Conservation (phyloP, 2,888 invertebrate species). For the Geophilus truncorum region DNA sequence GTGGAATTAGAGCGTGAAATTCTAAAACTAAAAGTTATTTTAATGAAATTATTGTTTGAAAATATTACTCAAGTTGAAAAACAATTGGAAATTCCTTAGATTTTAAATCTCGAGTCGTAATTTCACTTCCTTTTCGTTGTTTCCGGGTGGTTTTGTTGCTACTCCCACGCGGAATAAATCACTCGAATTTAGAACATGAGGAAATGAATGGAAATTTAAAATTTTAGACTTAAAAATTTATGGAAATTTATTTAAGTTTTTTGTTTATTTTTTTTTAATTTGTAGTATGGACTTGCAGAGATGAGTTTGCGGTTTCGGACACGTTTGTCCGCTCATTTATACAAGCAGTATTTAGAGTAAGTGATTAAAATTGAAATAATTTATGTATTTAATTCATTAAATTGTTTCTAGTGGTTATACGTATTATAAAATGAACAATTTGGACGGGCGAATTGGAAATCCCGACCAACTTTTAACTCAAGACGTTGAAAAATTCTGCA, state of each 20-base stretch:
- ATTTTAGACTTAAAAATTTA: too few relatives aligned
- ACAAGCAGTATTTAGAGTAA: slow-evolving; percentile 88
- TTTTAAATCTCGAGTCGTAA: too few relatives aligned
- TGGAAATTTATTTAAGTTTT: background rate
- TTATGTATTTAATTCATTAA: background rate
- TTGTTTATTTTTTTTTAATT: slow-evolving; percentile 37
- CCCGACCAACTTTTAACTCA: slow-evolving; percentile 93
- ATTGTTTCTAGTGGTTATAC: slow-evolving; percentile 69
- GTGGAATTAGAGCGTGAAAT: background rate
- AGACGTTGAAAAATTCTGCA: slow-evolving; percentile 96
- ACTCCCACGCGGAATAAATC: too few relatives aligned
- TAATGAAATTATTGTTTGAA: too few relatives aligned
- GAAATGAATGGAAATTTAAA: too few relatives aligned
- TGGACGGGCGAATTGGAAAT: slow-evolving; percentile 91
- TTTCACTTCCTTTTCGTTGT: too few relatives aligned
- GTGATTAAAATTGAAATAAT: slow-evolving; percentile 44
- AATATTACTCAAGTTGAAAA: too few relatives aligned
- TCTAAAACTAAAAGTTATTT: background rate
- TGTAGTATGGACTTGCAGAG: slow-evolving; percentile 82
- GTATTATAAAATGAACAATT: slow-evolving; percentile 92
- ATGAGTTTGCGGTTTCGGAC: slow-evolving; percentile 84
- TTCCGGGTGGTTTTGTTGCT: too few relatives aligned
- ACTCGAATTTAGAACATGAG: too few relatives aligned
- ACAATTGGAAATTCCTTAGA: too few relatives aligned
- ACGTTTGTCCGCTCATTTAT: slow-evolving; percentile 77